These are phyloP conservation scores for Chlorops oryzae DNA, from an alignment of 1,140 invertebrate species.

Conservation along the genomic window DNA sequence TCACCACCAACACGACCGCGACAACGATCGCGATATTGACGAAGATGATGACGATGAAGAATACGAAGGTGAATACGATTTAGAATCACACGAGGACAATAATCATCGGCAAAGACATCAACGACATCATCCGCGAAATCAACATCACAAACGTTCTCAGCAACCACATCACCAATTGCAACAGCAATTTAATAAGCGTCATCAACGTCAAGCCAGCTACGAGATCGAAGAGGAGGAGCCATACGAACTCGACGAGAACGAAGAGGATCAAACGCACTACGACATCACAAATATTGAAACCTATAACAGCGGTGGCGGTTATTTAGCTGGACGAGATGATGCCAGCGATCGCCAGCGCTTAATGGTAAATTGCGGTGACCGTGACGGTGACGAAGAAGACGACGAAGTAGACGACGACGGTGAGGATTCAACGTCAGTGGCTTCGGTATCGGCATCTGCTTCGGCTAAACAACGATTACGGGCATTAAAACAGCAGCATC, in stretches of 20 bases:
- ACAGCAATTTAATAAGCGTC: not conserved
- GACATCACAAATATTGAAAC: constrained; percentile 46
- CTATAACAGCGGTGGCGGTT: constrained; percentile 30
- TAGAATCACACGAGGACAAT: constrained; percentile 15
- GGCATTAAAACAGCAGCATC: constrained; percentile 27
- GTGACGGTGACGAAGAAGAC: constrained; percentile 32
- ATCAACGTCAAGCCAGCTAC: constrained; percentile 31
- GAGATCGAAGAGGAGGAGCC: constrained; percentile 21
- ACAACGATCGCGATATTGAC: constrained; percentile 1
- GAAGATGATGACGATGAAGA: constrained; percentile 11
- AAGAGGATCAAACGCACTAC: constrained; percentile 44
- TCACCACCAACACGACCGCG: not conserved
- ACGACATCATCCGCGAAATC: constrained; percentile 19
- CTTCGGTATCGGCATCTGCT: constrained; percentile 35
- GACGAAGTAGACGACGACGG: constrained; percentile 32
- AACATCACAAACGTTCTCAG: constrained; percentile 15
- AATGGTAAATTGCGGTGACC: constrained; percentile 32
- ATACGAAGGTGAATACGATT: constrained; percentile 6
- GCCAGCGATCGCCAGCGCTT: constrained; percentile 41
- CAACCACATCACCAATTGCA: constrained; percentile 12
- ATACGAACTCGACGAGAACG: constrained; percentile 27
- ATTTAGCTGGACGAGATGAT: constrained; percentile 23
- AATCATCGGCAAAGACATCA: constrained; percentile 26
- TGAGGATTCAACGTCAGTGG: constrained; percentile 33
- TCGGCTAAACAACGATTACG: constrained; percentile 38